Percentiles rank a stretch among this genome's conserved stretches.
Evolutionary conservation across 2,888 invertebrate species (phyloP).

Genomic region (Diarsia mendica): DNA sequence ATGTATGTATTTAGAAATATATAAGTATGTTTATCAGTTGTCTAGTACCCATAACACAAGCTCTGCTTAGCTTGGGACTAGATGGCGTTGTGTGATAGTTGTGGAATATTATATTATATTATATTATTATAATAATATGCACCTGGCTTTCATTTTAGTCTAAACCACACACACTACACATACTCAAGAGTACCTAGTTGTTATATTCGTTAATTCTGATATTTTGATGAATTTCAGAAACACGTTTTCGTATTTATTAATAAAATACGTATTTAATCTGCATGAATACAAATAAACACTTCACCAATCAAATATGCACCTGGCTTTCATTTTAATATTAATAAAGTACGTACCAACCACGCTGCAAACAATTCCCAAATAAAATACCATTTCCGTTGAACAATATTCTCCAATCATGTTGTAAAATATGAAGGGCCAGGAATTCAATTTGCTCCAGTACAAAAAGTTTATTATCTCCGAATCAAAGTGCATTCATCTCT

Average conservation of each 20-base stretch:
- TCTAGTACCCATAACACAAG: too few relatives aligned
- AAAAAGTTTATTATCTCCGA: conserved; percentile 57
- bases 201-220: too few relatives aligned
- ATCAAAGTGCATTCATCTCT: conserved; percentile 60
- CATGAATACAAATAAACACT: background rate
- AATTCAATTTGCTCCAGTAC: conserved; percentile 42
- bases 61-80: too few relatives aligned
- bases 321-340: conserved; percentile 15
- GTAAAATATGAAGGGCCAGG: conserved; percentile 34
- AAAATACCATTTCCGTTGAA: conserved; percentile 17
- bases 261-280: background rate
- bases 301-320: background rate
- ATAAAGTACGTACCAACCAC: conserved; percentile 7
- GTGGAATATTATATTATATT: too few relatives aligned
- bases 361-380: conserved; percentile 5
- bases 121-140: too few relatives aligned
- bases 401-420: conserved; percentile 18
- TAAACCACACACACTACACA: too few relatives aligned
- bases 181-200: too few relatives aligned
- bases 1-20: too few relatives aligned
- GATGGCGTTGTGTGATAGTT: too few relatives aligned
- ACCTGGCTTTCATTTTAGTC: too few relatives aligned
- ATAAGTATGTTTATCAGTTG: too few relatives aligned
- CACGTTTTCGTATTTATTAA: background rate
- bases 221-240: too few relatives aligned